phyloP scores from a whole-genome alignment of 2,888 invertebrate species.

The Andrena bicolor region DNA sequence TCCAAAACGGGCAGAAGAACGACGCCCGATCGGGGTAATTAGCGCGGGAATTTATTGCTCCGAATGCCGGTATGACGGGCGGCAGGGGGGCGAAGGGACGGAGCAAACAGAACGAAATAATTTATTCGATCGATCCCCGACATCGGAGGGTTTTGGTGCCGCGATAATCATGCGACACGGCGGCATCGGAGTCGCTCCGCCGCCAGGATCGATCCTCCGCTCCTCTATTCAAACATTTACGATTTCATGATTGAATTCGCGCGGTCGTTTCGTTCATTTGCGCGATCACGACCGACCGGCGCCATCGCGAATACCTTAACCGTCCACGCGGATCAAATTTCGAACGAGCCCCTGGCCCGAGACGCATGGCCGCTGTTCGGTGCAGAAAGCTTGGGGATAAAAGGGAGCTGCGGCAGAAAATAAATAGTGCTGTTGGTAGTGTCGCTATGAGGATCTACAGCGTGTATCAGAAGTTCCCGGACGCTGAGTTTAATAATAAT shows the following conservation, averaged over 20 bases:
- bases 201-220: constrained; percentile 38
- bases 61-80: background rate
- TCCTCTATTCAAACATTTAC: constrained; percentile 64
- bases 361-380: too few species aligned
- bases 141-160: constrained; percentile 5
- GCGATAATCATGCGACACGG: constrained; percentile 35
- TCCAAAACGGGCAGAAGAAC: constrained; percentile 28
- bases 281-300: constrained; percentile 40
- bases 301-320: constrained; percentile 40
- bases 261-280: constrained; percentile 34
- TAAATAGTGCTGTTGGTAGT: too few species aligned
- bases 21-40: constrained; percentile 45
- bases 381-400: too few species aligned
- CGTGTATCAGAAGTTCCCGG: too few species aligned
- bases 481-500: too few species aligned
- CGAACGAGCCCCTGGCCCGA: constrained; percentile 17
- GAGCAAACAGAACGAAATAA: constrained; percentile 49
- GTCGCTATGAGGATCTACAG: too few species aligned
- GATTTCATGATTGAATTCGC: constrained; percentile 67
- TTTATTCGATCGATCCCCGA: constrained; percentile 45
- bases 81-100: background rate
- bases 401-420: too few species aligned
- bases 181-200: background rate
- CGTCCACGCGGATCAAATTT: constrained; percentile 6
- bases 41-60: constrained; percentile 32